Evolutionary conservation across 2,888 invertebrate genomes (phyloP).

Genomic region (Andrena praecox): DNA sequence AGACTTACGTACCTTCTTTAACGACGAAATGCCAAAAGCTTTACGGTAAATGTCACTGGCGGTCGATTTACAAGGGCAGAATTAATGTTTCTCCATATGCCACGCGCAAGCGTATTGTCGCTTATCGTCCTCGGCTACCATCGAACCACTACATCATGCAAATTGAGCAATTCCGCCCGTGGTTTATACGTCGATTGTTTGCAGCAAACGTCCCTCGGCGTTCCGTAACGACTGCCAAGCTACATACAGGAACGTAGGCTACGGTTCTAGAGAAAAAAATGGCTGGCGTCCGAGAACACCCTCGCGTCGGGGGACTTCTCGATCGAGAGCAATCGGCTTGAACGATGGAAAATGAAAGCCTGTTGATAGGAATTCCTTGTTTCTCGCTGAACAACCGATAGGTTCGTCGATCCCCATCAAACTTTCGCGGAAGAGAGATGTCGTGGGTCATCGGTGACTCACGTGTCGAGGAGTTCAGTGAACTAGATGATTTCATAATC

Average conservation of each 20-base stretch:
- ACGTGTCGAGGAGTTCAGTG: no score
- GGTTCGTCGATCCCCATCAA: no score
- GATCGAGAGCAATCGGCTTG: no score
- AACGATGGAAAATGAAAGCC: no score
- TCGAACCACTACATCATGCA: slow-evolving; percentile 60
- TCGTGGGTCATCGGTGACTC: no score
- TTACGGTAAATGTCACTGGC: slow-evolving; percentile 37
- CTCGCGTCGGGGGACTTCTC: no score
- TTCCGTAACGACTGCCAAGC: slow-evolving; percentile 40
- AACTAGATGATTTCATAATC: no score
- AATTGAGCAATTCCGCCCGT: slow-evolving; percentile 58
- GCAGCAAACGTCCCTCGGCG: slow-evolving; percentile 55
- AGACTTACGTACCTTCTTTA: neutral
- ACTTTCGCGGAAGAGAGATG: no score
- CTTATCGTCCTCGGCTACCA: slow-evolving; percentile 58
- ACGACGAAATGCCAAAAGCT: neutral
- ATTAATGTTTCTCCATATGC: slow-evolving; percentile 45
- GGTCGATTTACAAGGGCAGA: slow-evolving; percentile 45
- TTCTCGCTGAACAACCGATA: no score
- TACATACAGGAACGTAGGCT: neutral
- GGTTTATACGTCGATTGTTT: slow-evolving; percentile 56
- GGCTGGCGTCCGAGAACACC: slow-evolving; percentile 28
- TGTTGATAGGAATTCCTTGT: no score
- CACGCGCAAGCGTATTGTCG: slow-evolving; percentile 38
- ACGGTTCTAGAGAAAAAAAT: slow-evolving; percentile 11